Base-by-base conservation (phyloP, 2,113 vertebrate species). In the Cnemophilus loriae region DNA sequence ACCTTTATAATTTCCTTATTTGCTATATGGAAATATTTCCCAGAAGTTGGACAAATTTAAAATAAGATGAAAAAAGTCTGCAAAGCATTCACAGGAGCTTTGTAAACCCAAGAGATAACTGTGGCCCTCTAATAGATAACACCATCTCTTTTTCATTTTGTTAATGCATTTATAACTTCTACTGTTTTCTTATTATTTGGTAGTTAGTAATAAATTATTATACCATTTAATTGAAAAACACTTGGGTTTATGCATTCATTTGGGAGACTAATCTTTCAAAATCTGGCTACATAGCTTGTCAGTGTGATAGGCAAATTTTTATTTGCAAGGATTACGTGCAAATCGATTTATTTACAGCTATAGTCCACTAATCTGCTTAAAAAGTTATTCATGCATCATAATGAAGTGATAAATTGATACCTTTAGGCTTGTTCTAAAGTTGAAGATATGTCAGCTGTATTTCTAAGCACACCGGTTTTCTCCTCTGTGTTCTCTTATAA, bases 71-170 rank as follows among this genome's bases (percentile, higher is more conserved):
- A 87, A 74, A 90, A 70, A 42, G 47, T 69, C n/a, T 84, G 27
- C 44, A 87, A 81, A 91, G 60, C 47, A 82, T 57, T 63, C 77
- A 95, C 16, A 67, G 10, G 74, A 94, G 44, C 53, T 55, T 95
- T 92, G n/a, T 63, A 93, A 91, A 88, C 27, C 12, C 73, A 68
- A 47, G 47, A 92, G 64, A 76, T 60, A 94, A 93, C 53, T 76
- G 16, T 26, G 39, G 46, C 17, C 61, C 19, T 91, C 21, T 78
- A 85, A 89, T n/a, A 93, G 93, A 39, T 41, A 82, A 75, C 86
- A 27, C 53, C 78, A 92, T 95, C 76, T 96, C 55, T 89, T 96
- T 69, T 87, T 59, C 94, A 42, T 75, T 88, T 84, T n/a, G 50
- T 83, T 95, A 87, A 70, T 75, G 6, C 8, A 69, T 96, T 76